Base-by-base conservation (phyloP, 2,888 invertebrate genomes). In the Drosophila multiciliata region DNA sequence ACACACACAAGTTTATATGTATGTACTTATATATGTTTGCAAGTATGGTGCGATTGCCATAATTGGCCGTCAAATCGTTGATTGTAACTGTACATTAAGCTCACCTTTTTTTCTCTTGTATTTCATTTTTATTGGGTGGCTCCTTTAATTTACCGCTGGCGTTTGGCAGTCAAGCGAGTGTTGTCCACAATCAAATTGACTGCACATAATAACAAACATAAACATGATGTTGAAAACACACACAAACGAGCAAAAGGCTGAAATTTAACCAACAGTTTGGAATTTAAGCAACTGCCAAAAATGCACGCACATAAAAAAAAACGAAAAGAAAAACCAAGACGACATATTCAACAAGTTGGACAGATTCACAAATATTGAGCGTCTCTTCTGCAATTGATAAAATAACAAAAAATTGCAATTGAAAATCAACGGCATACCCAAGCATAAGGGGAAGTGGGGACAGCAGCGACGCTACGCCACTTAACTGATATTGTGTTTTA, bases 281-380 rank as follows among this genome's bases (percentile, higher is more conserved):
- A 78, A 83, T 87, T 83, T 73, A 53, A 66, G 61, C 62, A 65
- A 57, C 60, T 59, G 60, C 57, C 68, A 62, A 83, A 80, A 80
- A 80, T 64, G 68, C 76, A 80, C 66, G 83, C 73, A 8, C 66
- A 29, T 29, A 29, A 29, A 29, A 29, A 29, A 29, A 29, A 29
- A 64, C 69, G 63, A 65, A 62, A 64, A 73, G 63, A 71, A 76
- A n/a, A 58, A 49, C 35, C 59, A 54, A 50, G 54, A 64, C 66
- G 66, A 52, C 63, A 68, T 15, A 8, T 23, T 15, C 66, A 63
- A 73, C 78, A 73, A 73, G 38, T 53, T 74, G 80, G 72, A 80
- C 65, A 81, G 82, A 80, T 74, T 73, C 73, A 74, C 66, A 82
- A 82, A 80, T 78, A 72, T 68, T 76, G 62, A 72, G 76, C 78